These are phyloP conservation scores for Coelinius sp. DNA, from an alignment of 2,888 invertebrate genomes.

Conservation along the genomic window DNA sequence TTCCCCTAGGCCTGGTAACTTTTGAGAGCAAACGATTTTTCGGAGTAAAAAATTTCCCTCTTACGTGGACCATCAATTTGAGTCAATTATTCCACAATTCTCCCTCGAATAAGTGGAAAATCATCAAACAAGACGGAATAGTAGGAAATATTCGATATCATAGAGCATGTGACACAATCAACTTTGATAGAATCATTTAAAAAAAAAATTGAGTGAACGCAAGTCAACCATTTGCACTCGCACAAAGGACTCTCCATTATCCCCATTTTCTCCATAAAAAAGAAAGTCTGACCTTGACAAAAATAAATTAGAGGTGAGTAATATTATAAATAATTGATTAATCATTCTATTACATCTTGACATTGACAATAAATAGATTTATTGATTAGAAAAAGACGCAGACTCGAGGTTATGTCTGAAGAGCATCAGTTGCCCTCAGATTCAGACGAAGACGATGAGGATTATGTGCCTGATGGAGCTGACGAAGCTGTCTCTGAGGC, in stretches of 20 bases:
- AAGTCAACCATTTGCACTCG: not conserved
- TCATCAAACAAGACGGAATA: not conserved
- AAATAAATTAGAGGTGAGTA: not conserved
- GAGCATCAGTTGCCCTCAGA: constrained; percentile 74
- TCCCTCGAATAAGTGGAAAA: not conserved
- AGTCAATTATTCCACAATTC: not conserved
- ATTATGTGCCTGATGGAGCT: constrained; percentile 80
- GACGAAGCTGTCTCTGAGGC: constrained; percentile 78
- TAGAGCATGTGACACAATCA: not conserved
- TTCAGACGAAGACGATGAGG: constrained; percentile 84
- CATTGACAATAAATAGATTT: not conserved
- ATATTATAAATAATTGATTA: not conserved
- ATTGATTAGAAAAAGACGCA: not conserved
- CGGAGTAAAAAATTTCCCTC: not conserved
- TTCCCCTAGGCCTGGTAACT: too few species aligned
- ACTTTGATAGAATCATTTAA: not conserved
- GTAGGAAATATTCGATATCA: not conserved
- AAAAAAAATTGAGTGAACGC: not conserved
- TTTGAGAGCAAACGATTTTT: not conserved
- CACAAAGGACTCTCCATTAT: not conserved
- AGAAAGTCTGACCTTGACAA: not conserved
- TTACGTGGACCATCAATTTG: constrained; percentile 5
- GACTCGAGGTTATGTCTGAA: constrained; percentile 60
- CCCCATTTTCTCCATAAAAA: not conserved
- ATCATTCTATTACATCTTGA: not conserved